Evolutionary conservation across 2,888 invertebrate genomes (phyloP).

Genomic region (Drosophila atripex): DNA sequence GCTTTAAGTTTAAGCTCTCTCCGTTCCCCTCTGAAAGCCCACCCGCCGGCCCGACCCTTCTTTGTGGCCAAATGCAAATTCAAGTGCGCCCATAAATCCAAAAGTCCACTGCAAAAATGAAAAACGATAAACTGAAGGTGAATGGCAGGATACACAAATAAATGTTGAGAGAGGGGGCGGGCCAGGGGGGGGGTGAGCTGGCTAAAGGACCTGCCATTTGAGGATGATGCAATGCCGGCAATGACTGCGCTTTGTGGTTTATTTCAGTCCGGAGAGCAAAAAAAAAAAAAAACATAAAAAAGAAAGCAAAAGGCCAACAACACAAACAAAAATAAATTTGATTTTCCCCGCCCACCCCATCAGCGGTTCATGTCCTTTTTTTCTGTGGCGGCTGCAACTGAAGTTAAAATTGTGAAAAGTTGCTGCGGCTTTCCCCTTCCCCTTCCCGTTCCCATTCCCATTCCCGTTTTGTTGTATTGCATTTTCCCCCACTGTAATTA

Average conservation of each 20-base stretch:
- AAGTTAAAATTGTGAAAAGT: conserved; percentile 72
- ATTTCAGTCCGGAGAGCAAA: conserved; percentile 48
- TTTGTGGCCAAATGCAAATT: conserved; percentile 71
- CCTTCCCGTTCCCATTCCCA: conserved; percentile 1
- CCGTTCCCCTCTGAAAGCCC: no score
- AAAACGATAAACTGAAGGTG: conserved; percentile 41
- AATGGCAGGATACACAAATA: conserved; percentile 7
- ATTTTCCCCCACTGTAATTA: conserved; percentile 60
- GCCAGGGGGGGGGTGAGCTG: not conserved
- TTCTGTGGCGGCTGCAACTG: conserved; percentile 55
- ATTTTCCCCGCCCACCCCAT: conserved; percentile 48
- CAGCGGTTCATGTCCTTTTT: not conserved
- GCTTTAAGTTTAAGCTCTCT: no score
- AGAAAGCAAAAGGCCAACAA: conserved; percentile 13
- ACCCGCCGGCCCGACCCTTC: no score
- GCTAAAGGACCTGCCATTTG: conserved; percentile 19
- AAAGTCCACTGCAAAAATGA: conserved; percentile 61
- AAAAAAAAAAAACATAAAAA: conserved; percentile 9
- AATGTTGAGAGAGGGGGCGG: not conserved
- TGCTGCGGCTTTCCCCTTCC: conserved; percentile 33
- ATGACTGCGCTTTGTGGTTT: conserved; percentile 72
- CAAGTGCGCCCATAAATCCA: conserved; percentile 76
- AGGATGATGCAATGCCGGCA: conserved; percentile 42
- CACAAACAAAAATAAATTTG: conserved; percentile 60
- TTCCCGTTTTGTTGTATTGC: conserved; percentile 56